A percentile compares a stretch with the other conserved stretches of the same genome.
Conservation (phyloP, 2,888 invertebrate genomes). For the Caenorhabditis sp. region DNA sequence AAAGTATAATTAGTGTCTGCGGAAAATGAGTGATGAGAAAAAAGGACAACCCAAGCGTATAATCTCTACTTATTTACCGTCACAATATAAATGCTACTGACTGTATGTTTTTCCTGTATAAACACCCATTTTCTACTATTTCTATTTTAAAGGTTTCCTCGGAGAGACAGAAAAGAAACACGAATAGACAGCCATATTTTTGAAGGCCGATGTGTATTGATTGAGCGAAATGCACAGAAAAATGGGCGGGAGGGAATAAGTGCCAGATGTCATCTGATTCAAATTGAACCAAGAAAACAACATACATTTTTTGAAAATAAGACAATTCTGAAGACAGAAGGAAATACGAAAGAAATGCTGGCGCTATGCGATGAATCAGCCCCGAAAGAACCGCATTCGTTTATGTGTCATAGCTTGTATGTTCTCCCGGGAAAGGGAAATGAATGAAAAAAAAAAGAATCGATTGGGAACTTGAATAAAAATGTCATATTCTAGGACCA, state of each 20-base stretch:
- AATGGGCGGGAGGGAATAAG: not conserved
- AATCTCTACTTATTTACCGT: constrained; percentile 1
- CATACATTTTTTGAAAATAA: not conserved
- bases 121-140: not conserved
- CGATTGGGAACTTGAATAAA: too few species aligned
- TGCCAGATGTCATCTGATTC: not conserved
- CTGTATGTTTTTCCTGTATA: not conserved
- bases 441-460: too few species aligned
- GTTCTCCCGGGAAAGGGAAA: too few species aligned
- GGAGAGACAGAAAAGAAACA: not conserved
- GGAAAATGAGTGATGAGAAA: not conserved
- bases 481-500: too few species aligned
- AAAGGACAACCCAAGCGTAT: not conserved
- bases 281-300: not conserved
- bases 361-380: not conserved
- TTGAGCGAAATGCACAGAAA: not conserved
- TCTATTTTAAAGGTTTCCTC: too few species aligned
- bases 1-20: not conserved
- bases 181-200: not conserved
- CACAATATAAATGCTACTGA: not conserved
- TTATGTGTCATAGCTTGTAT: too few species aligned
- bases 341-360: not conserved
- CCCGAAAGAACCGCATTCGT: too few species aligned
- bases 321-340: not conserved
- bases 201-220: not conserved